Evolutionary conservation across 2,797 vertebrate species (phyloP).

Genomic region (Acomys russatus): DNA sequence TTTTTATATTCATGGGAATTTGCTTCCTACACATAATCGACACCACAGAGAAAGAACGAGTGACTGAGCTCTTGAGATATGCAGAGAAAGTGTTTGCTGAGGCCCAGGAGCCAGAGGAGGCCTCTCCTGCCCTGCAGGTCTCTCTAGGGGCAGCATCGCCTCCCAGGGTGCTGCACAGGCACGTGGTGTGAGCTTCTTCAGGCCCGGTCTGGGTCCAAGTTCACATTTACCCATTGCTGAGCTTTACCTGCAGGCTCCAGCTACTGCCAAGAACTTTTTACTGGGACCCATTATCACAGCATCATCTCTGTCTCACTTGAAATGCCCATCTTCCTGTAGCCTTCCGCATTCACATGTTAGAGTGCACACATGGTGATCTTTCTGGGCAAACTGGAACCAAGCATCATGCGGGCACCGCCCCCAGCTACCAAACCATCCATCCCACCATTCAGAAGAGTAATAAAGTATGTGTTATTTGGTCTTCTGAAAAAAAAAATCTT

Average conservation of each 20-base stretch:
- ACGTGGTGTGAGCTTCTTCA: not conserved
- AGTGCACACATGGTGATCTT: not conserved
- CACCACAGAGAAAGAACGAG: not conserved
- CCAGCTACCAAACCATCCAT: not conserved
- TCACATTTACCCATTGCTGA: too few species aligned
- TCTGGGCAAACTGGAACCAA: too few species aligned
- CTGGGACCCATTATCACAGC: not conserved
- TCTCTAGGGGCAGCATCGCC: not conserved
- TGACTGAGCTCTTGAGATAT: not conserved
- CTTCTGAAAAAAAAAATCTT: too few species aligned
- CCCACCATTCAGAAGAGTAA: not conserved
- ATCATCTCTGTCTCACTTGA: not conserved
- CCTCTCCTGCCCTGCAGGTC: not conserved
- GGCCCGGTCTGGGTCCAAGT: not conserved
- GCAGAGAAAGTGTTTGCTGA: not conserved
- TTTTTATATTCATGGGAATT: not conserved
- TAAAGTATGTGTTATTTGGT: not conserved
- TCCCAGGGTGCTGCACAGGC: not conserved
- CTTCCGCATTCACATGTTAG: not conserved
- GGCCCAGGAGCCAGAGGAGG: not conserved
- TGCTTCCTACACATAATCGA: accelerated
- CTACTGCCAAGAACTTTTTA: not conserved
- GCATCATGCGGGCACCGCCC: not conserved
- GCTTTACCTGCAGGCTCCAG: not conserved
- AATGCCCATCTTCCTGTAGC: not conserved